Percentiles rank a stretch among this genome's conserved stretches.
These are phyloP conservation scores for Muntiacus muntjak DNA, from an alignment of 2,113 vertebrate genomes.

Conservation along the genomic window DNA sequence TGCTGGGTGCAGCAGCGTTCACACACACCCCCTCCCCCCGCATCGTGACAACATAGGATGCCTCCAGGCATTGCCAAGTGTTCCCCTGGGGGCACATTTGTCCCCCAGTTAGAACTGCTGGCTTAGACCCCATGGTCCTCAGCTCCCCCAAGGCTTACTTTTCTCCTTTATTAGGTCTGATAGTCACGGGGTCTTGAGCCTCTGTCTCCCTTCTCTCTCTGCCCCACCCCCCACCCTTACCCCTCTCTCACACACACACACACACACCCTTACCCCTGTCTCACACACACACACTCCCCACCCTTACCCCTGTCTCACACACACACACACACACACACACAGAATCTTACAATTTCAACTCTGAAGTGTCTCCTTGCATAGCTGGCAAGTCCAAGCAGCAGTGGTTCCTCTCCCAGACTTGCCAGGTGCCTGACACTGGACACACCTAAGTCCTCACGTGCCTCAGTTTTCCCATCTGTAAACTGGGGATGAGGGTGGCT, in stretches of 20 bases:
- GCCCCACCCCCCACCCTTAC: background rate
- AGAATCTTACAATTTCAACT: background rate
- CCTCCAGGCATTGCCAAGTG: background rate
- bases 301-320: background rate
- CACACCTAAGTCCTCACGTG: background rate
- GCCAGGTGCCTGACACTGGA: background rate
- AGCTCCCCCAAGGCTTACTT: background rate
- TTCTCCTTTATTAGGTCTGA: background rate
- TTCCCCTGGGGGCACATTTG: background rate
- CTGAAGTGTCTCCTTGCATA: background rate
- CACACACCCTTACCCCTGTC: no score
- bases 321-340: background rate
- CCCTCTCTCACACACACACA: background rate
- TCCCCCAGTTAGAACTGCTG: background rate
- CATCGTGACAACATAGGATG: rapidly evolving
- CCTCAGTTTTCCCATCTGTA: background rate
- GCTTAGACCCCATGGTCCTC: background rate
- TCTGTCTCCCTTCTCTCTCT: background rate
- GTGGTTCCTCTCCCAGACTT: background rate
- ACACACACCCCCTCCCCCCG: background rate
- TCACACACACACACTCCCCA: no score
- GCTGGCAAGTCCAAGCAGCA: background rate
- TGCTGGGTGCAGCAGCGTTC: background rate
- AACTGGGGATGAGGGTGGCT: background rate
- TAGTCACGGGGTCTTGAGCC: background rate